Base-by-base conservation (phyloP, 2,797 vertebrate species). In the Phaenicophaeus curvirostris region DNA sequence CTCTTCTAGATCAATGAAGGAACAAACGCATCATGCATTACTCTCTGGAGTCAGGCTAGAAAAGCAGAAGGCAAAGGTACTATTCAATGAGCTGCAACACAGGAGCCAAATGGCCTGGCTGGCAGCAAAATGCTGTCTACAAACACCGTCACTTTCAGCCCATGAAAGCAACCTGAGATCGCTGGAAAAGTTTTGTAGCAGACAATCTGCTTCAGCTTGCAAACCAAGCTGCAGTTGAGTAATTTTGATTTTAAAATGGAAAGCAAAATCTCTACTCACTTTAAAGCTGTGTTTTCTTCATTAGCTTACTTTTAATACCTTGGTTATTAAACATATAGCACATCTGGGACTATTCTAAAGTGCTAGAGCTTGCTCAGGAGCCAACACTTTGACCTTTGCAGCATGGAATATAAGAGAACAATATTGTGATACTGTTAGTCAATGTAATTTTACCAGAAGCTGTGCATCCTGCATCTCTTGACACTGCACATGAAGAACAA, bases 401-500 rank as follows among this genome's bases (percentile, higher is more conserved):
- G 86, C 41, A 55, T 57, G 42, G 50, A 76, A 20, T 31, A 57
- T 28, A 62, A 59, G 11, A 51, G 44, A 67, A 44, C 28, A 63
- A 41, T 33, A 78, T 28, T 1, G 27, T 16, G 46, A 66, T n/a
- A 2, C 3, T 46, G 78, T 35, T 51, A 28, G 39, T 31, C 13
- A 15, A 54, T 0, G 6, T n/a, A 13, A 33, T 39, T 92, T 98
- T 97, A 99, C 99, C 98, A 99, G 92, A 37, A 99, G 96, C 93
- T 98, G 99, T 18, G 99, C 99, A 7, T 99, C 98, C 46, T 97
- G 97, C 42, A 99, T 95, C 39, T 97, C 96, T 68, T 85, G 96
- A 85, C 99, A 99, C 25, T 99, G 98, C 44, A 99, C 98, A 0
- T 99, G 99, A 68, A 99, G 98, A 44, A 99, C 97, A 72, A 99